Evolutionary conservation across 30 jellyfish, hydroid and myxozoan genomes (phyloP), one percentile per base, ranked within the genome.

Genomic region (Aurelia coerulea): DNA sequence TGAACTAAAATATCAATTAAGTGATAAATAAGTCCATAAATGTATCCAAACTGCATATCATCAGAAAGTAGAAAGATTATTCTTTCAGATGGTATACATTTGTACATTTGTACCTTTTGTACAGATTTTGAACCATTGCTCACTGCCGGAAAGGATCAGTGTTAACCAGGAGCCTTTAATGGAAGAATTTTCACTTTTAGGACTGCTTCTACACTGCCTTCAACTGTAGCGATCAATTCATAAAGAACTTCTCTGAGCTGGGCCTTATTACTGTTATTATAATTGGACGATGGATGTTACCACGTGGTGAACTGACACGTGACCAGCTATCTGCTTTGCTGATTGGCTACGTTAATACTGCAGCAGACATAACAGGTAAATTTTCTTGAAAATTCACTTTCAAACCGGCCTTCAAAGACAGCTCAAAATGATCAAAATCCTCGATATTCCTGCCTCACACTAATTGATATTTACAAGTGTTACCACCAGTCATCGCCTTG

Each of bases 231-330:
- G 92, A 76, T 14, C 79, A 63, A 37, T 69, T 85, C 64, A 94
- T 80, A n/a, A 90, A 79, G 76, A 84, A 84, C 11, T 70, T 76
- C 50, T 78, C 92, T 4, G 92, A 84, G 76, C 80, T 90, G 18
- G 97, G 97, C 4, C 56, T 90, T 18, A 84, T 90, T 14, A 74
- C 75, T 37, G 97, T 74, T 9, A 62, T 90, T 8, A 84, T 90
- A 39, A 66, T 87, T 71, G 97, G 97, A 10, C 88, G 97, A 17
- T 90, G 97, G 97, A 74, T 90, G 85, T 67, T 90, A 62, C 97
- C 97, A 77, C 91, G 97, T 46, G 97, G 97, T 16, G 89, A 78
- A 16, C 76, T 90, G 66, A 90, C 97, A 84, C 95, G 97, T 77
- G 97, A 90, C 51, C 97, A 90, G 74, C 76, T 90, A 18, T 90